phyloP scores from a whole-genome alignment of 2,113 vertebrate genomes.

The Sisor rabdophorus region DNA sequence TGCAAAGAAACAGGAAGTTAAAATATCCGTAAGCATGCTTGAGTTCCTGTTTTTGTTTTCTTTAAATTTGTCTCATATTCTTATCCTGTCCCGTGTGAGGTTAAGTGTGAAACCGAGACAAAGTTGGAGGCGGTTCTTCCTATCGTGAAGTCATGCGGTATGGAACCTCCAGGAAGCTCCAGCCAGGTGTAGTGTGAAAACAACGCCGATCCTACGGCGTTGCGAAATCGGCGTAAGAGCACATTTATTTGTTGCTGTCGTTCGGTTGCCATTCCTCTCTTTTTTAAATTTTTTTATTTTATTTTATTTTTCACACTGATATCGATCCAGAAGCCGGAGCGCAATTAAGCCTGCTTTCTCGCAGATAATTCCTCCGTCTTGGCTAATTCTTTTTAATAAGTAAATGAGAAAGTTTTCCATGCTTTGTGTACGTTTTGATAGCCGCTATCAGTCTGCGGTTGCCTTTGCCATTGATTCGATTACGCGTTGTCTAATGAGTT shows the following conservation, averaged over 20 bases:
- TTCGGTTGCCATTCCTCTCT: conserved; percentile 35
- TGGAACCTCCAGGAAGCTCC: too few relatives aligned
- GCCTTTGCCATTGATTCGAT: conserved; percentile 96
- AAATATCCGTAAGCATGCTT: too few relatives aligned
- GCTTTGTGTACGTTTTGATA: conserved; percentile 84
- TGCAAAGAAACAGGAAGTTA: too few relatives aligned
- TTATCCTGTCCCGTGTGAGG: too few relatives aligned
- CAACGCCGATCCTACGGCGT: too few relatives aligned
- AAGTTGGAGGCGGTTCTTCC: too few relatives aligned
- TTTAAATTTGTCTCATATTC: too few relatives aligned
- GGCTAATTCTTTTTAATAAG: conserved; percentile 65
- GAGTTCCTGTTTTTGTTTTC: too few relatives aligned
- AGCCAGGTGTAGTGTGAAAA: too few relatives aligned
- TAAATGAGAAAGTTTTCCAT: conserved; percentile 73
- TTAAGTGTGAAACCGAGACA: too few relatives aligned
- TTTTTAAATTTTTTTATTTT: conserved; percentile 5
- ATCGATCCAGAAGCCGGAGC: conserved; percentile 64
- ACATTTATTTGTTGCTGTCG: neutral
- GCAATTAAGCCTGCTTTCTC: conserved; percentile 68
- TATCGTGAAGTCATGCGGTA: too few relatives aligned
- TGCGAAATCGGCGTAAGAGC: too few relatives aligned
- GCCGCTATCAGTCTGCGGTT: conserved; percentile 89
- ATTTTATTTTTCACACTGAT: conserved; percentile 45
- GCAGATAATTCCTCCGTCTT: conserved; percentile 66
- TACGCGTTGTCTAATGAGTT: conserved; percentile 99